phyloP scores from a whole-genome alignment of 2,797 vertebrate genomes.

The Sphenodon punctatus region DNA sequence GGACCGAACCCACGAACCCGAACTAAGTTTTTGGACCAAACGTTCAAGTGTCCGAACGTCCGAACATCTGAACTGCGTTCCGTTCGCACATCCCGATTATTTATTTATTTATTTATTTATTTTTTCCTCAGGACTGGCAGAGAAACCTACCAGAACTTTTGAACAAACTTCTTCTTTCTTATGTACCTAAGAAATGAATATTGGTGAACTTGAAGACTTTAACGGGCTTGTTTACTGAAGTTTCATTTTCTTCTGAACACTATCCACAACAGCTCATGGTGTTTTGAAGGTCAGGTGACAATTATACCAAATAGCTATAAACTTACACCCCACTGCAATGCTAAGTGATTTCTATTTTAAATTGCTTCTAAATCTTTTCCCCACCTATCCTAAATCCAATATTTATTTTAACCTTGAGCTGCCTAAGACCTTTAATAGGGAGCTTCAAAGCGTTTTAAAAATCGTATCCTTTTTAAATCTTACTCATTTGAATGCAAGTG shows the following conservation, averaged over 20 bases:
- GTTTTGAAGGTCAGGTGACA: conserved; percentile 60
- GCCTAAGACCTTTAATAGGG: conserved; percentile 61
- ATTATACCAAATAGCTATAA: conserved; percentile 47
- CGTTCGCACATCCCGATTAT: too few species aligned
- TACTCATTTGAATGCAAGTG: conserved; percentile 72
- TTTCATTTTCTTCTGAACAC: background rate
- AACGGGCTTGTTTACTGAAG: background rate
- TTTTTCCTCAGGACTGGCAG: too few species aligned
- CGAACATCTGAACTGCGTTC: too few species aligned
- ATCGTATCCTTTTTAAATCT: conserved; percentile 67
- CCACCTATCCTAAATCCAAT: conserved; percentile 48
- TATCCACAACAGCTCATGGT: background rate
- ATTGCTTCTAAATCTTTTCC: conserved; percentile 61
- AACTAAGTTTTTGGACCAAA: too few species aligned
- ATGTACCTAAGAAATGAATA: background rate
- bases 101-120: too few species aligned
- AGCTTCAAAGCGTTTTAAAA: conserved; percentile 70
- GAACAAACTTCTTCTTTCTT: background rate
- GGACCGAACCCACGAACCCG: too few species aligned
- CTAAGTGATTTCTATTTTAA: conserved; percentile 56
- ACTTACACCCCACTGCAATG: conserved; percentile 43
- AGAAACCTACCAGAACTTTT: too few species aligned
- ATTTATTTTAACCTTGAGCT: conserved; percentile 73
- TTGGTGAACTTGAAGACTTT: background rate
- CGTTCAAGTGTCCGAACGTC: too few species aligned